phyloP scores from a whole-genome alignment of 2,797 vertebrate genomes.

The Malacoraja senta region DNA sequence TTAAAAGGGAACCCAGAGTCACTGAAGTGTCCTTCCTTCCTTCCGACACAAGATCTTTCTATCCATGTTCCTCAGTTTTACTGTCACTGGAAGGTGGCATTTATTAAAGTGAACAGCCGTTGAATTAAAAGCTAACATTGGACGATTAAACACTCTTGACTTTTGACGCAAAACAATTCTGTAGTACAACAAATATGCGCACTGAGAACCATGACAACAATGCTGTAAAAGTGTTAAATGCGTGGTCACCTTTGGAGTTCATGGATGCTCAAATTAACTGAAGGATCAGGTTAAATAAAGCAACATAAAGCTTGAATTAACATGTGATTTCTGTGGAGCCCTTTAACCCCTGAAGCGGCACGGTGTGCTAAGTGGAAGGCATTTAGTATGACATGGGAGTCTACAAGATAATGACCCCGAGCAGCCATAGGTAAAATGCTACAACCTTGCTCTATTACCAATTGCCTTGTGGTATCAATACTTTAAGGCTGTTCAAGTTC shows the following conservation, averaged over 20 bases:
- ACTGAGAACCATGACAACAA: background rate
- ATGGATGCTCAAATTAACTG: constrained; percentile 34
- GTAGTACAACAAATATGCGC: background rate
- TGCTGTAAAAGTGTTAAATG: background rate
- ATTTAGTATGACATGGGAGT: constrained; percentile 5
- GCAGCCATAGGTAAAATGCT: constrained; percentile 19
- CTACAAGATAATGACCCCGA: constrained; percentile 11
- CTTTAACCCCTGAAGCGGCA: constrained; percentile 24
- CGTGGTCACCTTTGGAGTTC: constrained; percentile 18
- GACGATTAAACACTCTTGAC: no score
- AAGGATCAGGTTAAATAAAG: constrained; percentile 37
- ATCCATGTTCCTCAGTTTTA: background rate
- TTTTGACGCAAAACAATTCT: background rate
- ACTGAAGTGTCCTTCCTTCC: background rate
- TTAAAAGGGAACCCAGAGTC: background rate
- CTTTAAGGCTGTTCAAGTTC: background rate
- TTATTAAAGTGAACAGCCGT: background rate
- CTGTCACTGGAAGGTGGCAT: background rate
- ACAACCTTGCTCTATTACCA: background rate
- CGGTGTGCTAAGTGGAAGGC: constrained; percentile 23
- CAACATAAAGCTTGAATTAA: constrained; percentile 36
- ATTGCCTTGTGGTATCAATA: no score
- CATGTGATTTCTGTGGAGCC: constrained; percentile 34
- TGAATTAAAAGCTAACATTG: no score
- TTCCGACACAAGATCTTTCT: background rate